These are phyloP conservation scores for Scartelaos histophorus DNA, from an alignment of 2,113 vertebrate genomes.

Conservation along the genomic window DNA sequence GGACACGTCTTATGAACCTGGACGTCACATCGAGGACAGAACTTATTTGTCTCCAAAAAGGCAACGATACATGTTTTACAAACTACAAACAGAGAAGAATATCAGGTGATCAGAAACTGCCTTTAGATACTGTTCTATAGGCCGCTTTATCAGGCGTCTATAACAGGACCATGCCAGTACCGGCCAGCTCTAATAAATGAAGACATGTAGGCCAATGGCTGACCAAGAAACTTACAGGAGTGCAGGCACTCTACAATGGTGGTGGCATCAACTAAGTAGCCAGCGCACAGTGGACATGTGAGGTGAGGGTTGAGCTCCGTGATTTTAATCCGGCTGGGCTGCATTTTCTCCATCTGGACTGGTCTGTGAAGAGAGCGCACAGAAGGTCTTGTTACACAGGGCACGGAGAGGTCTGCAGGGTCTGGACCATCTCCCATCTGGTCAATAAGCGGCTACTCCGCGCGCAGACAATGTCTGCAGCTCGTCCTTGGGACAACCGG, in stretches of 20 bases:
- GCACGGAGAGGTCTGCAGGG: background rate
- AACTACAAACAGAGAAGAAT: constrained; percentile 65
- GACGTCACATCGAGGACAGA: constrained; percentile 91
- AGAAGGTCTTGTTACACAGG: constrained; percentile 8
- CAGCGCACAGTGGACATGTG: constrained; percentile 85
- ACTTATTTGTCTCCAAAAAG: constrained; percentile 94
- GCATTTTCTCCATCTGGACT: constrained; percentile 77
- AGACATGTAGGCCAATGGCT: constrained; percentile 16
- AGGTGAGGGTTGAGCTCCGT: constrained; percentile 78
- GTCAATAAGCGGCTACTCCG: constrained; percentile 9
- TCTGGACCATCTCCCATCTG: constrained; percentile 7
- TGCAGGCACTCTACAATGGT: constrained; percentile 95
- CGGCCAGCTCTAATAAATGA: background rate
- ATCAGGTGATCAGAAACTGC: background rate
- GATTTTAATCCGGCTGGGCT: constrained; percentile 79
- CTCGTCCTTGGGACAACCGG: constrained; percentile 55
- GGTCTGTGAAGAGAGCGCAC: constrained; percentile 53
- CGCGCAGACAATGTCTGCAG: constrained; percentile 53
- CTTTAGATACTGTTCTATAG: background rate
- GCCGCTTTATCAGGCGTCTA: background rate
- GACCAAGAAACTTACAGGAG: constrained; percentile 84
- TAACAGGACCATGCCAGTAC: background rate
- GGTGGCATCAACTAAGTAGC: constrained; percentile 93
- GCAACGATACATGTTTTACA: constrained; percentile 95
- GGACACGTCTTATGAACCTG: constrained; percentile 93